phyloP scores from a whole-genome alignment of 2,797 vertebrate genomes.

The Buphagus erythrorhynchus region DNA sequence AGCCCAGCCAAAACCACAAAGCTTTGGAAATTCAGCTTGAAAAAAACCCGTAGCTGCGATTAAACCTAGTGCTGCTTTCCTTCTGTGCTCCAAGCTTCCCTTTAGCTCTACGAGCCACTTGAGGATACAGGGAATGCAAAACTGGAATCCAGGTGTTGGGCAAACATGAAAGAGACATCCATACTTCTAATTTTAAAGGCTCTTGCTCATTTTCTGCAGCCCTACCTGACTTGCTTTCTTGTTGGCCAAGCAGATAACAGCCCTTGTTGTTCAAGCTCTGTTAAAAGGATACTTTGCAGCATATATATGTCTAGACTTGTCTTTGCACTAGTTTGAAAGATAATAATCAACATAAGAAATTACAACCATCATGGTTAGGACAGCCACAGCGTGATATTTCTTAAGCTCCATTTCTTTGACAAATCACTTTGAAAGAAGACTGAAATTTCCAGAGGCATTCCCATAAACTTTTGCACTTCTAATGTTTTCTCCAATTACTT shows the following conservation, averaged over 20 bases:
- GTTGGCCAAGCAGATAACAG: background rate
- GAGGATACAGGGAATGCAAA: background rate
- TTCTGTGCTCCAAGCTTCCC: background rate
- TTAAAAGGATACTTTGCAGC: background rate
- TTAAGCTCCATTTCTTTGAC: background rate
- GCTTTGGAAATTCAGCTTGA: conserved; percentile 20
- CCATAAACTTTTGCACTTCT: background rate
- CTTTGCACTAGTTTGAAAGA: background rate
- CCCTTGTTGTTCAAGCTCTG: background rate
- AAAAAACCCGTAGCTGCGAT: background rate
- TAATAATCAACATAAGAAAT: background rate
- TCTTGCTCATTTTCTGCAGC: background rate
- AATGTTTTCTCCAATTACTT: conserved; percentile 10
- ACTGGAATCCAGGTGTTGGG: background rate
- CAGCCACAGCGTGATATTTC: background rate
- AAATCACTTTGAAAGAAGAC: background rate
- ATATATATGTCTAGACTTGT: background rate
- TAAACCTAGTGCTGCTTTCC: background rate
- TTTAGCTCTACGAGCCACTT: background rate
- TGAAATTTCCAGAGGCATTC: conserved; percentile 14
- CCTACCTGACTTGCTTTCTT: background rate
- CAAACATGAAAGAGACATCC: background rate
- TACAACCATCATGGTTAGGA: background rate
- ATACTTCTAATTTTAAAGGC: background rate
- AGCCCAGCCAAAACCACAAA: conserved; percentile 37